Percentiles rank a stretch among this genome's conserved stretches.
These are phyloP conservation scores for Panagrolaimus sp. DNA, from an alignment of 1,140 invertebrate species.

Conservation along the genomic window DNA sequence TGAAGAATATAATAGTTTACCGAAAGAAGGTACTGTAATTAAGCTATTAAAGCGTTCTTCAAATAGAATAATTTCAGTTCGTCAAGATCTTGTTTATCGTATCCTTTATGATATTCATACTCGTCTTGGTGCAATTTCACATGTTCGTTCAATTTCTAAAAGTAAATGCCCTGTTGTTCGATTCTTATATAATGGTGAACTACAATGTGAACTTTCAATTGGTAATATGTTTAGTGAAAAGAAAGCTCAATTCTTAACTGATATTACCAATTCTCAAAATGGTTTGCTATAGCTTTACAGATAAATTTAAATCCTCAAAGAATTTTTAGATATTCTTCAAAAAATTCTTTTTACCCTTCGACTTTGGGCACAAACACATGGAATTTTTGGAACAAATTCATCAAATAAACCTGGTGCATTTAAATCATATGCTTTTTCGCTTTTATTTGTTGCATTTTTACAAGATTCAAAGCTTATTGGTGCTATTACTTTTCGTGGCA, in stretches of 20 bases:
- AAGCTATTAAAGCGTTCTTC: no score
- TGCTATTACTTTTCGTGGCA: neutral
- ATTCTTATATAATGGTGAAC: neutral
- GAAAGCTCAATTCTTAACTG: neutral
- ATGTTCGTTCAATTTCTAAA: no score
- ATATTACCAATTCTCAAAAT: neutral
- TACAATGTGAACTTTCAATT: neutral
- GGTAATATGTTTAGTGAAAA: neutral
- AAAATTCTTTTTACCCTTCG: constrained; percentile 36
- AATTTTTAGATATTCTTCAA: constrained; percentile 25
- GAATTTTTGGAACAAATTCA: constrained; percentile 21
- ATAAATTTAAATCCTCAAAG: neutral
- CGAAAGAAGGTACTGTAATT: no score
- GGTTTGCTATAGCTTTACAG: neutral
- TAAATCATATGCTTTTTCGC: constrained; percentile 40
- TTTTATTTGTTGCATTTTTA: constrained; percentile 33
- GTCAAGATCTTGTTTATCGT: no score
- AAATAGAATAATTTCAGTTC: no score
- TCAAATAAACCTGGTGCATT: constrained; percentile 19
- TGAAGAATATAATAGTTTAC: no score
- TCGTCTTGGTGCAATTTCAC: no score
- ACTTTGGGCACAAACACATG: constrained; percentile 29
- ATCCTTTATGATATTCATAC: no score
- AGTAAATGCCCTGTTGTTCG: neutral
- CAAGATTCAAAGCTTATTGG: constrained; percentile 22